A percentile compares a stretch with the other conserved stretches of the same genome.
These are phyloP conservation scores for Trichopria drosophilae DNA, from an alignment of 2,888 invertebrate genomes.

Conservation along the genomic window DNA sequence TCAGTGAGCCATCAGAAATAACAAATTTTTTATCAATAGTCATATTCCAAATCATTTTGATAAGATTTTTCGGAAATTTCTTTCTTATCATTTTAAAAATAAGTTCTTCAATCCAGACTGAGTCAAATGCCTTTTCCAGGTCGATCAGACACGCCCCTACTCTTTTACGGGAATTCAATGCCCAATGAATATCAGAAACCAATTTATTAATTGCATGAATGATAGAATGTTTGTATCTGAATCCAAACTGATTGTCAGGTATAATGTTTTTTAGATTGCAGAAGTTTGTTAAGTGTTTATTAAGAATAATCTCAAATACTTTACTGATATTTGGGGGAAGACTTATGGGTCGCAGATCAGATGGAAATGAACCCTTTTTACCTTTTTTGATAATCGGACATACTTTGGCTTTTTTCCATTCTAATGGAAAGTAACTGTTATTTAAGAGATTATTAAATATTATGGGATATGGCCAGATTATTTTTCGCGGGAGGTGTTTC, in stretches of 20 bases:
- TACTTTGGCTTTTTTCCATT: slow-evolving; percentile 37
- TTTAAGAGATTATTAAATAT: slow-evolving; percentile 39
- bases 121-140: slow-evolving; percentile 29
- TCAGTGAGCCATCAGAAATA: background rate
- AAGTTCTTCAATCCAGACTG: slow-evolving; percentile 25
- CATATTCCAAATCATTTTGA: slow-evolving; percentile 24
- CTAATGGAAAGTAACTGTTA: slow-evolving; percentile 39
- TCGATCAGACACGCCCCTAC: slow-evolving; percentile 27
- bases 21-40: slow-evolving; percentile 20
- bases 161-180: slow-evolving; percentile 8
- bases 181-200: slow-evolving; percentile 15
- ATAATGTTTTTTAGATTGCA: slow-evolving; percentile 24
- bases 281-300: slow-evolving; percentile 6
- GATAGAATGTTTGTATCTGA: slow-evolving; percentile 29
- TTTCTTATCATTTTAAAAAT: slow-evolving; percentile 27
- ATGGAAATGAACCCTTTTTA: slow-evolving; percentile 14
- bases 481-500: slow-evolving; percentile 32
- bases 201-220: slow-evolving; percentile 29
- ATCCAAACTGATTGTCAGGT: slow-evolving; percentile 33
- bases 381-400: slow-evolving; percentile 30
- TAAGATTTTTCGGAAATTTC: slow-evolving; percentile 20
- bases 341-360: slow-evolving; percentile 37
- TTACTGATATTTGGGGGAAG: slow-evolving; percentile 37
- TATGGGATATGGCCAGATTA: no score
- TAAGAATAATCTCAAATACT: slow-evolving; percentile 34